Base-by-base conservation (phyloP, 2,888 invertebrate species). In the Cheilosia vernalis region DNA sequence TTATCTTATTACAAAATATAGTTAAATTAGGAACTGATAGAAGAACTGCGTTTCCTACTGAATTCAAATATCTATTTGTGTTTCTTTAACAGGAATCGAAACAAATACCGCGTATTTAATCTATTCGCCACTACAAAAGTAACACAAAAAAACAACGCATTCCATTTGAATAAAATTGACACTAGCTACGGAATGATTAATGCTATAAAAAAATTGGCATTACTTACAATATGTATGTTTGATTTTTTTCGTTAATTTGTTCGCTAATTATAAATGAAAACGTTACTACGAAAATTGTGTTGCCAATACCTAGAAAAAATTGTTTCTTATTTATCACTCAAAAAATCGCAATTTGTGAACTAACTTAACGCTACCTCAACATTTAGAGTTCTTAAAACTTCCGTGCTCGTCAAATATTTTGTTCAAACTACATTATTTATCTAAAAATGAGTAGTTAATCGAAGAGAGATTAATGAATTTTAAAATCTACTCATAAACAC, bases 91-190 rank as follows among this genome's bases (percentile, higher is more conserved):
- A 17, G 17, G 9, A n/a, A 17, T 47, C 37, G 10, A 13, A 37
- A 17, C n/a, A 3, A 47, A 17, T 9, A 17, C 2, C 17, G 17
- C 7, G 19, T 17, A 7, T 17, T 7, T 17, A 19, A 47, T 2
- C 1, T 47, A n/a, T 17, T 24, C 27, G 21, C 17, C 6, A 15
- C 33, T 37, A 49, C 64, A 51, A 9, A 30, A 24, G 56, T 33
- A 44, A 47, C 42, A 56, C 10, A 44, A 56, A 56, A 10, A n/a
- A 3, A 33, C 44, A 67, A 27, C 33, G n/a, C n/a, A 56, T 69
- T 44, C 47, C 44, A 69, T 69, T 70, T 55, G 13, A 78, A 56
- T 69, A 30, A 78, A 78, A 78, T 70, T 70, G 78, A 78, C 78
- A 56, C 78, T 78, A 78, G 33, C 78, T 78, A 78, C 63, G 56